Evolutionary conservation across 2,888 invertebrate species (phyloP).

Genomic region (Malthinus seriepunctatus): DNA sequence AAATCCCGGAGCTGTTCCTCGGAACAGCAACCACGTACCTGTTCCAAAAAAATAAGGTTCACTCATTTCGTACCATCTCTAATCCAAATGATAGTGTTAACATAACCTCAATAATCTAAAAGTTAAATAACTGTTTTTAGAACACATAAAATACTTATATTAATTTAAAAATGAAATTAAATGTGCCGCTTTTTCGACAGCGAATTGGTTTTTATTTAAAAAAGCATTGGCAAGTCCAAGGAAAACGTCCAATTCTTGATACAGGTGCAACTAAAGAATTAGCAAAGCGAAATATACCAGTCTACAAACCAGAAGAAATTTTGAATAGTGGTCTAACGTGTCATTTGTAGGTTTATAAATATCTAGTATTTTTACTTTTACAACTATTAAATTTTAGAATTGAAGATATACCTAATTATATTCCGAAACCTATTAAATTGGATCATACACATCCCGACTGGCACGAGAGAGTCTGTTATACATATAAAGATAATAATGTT

Average conservation of each 20-base stretch:
- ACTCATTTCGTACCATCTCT: no score
- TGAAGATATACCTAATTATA: slow-evolving; percentile 54
- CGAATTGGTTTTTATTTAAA: slow-evolving; percentile 75
- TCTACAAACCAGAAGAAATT: slow-evolving; percentile 66
- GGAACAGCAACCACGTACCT: no score
- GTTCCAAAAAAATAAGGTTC: no score
- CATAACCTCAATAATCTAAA: no score
- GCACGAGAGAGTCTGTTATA: slow-evolving; percentile 64
- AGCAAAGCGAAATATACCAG: slow-evolving; percentile 60
- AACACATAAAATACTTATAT: no score
- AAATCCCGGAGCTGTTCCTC: no score
- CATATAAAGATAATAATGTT: slow-evolving; percentile 64
- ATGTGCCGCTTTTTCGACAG: slow-evolving; percentile 64
- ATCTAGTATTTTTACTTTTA: slow-evolving; percentile 12
- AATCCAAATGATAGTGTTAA: no score
- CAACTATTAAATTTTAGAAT: slow-evolving; percentile 41
- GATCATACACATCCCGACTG: slow-evolving; percentile 69
- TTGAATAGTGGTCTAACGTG: slow-evolving; percentile 52
- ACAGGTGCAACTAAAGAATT: slow-evolving; percentile 61
- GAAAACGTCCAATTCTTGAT: slow-evolving; percentile 62
- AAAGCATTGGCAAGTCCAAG: slow-evolving; percentile 72
- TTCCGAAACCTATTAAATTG: slow-evolving; percentile 51
- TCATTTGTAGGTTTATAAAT: slow-evolving; percentile 35
- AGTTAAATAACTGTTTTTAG: no score
- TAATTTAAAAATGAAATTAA: slow-evolving; percentile 65